A percentile compares a stretch with the other conserved stretches of the same genome.
Conservation (phyloP, 2,113 vertebrate genomes). For the Oncorhynchus gorbuscha region DNA sequence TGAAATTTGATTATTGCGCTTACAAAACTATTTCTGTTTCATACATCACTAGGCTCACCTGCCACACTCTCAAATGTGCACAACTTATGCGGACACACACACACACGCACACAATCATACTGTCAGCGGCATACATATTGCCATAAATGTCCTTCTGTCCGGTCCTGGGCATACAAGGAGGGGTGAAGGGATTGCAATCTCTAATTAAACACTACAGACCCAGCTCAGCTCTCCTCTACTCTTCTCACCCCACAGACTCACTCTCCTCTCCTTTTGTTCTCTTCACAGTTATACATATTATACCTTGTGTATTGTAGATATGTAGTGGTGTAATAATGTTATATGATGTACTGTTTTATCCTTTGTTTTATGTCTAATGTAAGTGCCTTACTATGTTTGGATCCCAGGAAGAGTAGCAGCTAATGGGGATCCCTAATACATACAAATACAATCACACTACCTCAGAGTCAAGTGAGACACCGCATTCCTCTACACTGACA, state of each 20-base stretch:
- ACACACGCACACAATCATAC: not conserved
- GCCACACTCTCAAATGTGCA: constrained; percentile 47
- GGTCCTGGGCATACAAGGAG: not conserved
- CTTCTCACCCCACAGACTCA: not conserved
- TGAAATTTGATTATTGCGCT: constrained; percentile 50
- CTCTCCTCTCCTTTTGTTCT: too few species aligned
- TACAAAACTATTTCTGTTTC: constrained; percentile 54
- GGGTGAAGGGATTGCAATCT: constrained; percentile 10
- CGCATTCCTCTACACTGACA: not conserved
- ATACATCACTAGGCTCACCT: constrained; percentile 66
- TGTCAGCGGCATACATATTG: not conserved
- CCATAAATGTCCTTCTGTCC: constrained; percentile 30
- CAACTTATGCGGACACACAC: not conserved
- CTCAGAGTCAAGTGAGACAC: not conserved
- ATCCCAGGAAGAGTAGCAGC: too few species aligned
- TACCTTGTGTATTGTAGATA: too few species aligned
- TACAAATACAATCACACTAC: not conserved
- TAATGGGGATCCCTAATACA: too few species aligned
- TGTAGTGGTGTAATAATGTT: too few species aligned
- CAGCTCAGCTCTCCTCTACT: not conserved
- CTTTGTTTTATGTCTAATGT: too few species aligned
- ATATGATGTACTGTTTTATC: too few species aligned
- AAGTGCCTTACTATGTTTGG: too few species aligned
- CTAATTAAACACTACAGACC: constrained; percentile 58
- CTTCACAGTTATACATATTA: too few species aligned